A percentile compares a stretch with the other conserved stretches of the same genome.
These are phyloP conservation scores for Lepus americanus DNA, from an alignment of 2,113 vertebrate species.

Conservation along the genomic window DNA sequence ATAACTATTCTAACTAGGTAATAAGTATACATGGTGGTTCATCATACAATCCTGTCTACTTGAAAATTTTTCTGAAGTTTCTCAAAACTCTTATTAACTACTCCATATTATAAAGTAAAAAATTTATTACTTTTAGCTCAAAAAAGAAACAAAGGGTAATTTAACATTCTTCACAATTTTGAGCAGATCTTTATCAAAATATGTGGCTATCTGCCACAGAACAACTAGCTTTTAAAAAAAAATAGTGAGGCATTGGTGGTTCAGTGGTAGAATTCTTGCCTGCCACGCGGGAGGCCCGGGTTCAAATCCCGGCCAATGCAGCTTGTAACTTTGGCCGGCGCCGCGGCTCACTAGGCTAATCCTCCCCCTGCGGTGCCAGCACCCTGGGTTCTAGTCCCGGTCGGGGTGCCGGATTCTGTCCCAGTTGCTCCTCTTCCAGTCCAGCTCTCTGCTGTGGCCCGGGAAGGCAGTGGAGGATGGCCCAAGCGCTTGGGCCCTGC, in stretches of 20 bases:
- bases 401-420: too few relatives aligned
- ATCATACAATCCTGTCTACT: background rate
- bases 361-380: too few relatives aligned
- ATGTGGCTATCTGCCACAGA: conserved; percentile 7
- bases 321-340: background rate
- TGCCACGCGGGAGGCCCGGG: conserved; percentile 80
- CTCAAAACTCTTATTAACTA: conserved; percentile 24
- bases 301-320: conserved; percentile 79
- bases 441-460: too few relatives aligned
- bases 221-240: background rate
- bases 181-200: conserved; percentile 25
- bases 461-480: too few relatives aligned
- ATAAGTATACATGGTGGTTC: background rate
- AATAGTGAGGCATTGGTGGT: conserved; percentile 51
- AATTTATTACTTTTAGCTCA: background rate
- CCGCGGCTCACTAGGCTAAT: too few relatives aligned
- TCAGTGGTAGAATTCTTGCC: conserved; percentile 78
- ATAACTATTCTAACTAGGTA: background rate
- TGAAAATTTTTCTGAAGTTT: conserved; percentile 31
- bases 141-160: background rate
- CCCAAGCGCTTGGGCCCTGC: too few relatives aligned
- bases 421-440: too few relatives aligned
- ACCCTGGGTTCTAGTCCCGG: too few relatives aligned
- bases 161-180: conserved; percentile 29
- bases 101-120: conserved; percentile 32